Evolutionary conservation across 2,888 invertebrate genomes (phyloP).

Genomic region (Himalopsyche japonica): DNA sequence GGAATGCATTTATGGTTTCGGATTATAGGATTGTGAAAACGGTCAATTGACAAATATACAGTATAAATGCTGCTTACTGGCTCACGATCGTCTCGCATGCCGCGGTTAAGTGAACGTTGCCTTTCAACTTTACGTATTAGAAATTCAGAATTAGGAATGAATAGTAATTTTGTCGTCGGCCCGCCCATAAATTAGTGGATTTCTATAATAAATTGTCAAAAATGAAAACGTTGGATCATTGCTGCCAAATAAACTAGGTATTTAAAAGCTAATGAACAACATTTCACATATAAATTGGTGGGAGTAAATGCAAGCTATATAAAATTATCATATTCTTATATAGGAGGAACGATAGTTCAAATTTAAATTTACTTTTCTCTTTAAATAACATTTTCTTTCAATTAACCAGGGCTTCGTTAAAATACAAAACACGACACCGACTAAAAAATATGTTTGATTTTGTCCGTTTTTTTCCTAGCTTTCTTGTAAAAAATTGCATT

Average conservation of each 20-base stretch:
- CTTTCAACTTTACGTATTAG: neutral
- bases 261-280: neutral
- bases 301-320: neutral
- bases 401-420: no score
- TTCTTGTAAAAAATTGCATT: no score
- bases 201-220: conserved; percentile 16
- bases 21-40: no score
- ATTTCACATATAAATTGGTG: neutral
- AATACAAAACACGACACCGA: no score
- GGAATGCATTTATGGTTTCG: no score
- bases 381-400: no score
- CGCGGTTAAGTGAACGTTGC: neutral
- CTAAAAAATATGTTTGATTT: no score
- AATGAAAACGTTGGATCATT: conserved; percentile 3
- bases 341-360: neutral
- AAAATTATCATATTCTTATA: neutral
- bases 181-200: conserved; percentile 14
- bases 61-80: no score
- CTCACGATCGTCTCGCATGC: neutral
- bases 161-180: neutral
- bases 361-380: no score
- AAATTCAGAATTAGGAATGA: neutral
- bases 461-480: no score
- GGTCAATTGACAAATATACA: no score
- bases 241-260: neutral